phyloP scores from a whole-genome alignment of 2,888 invertebrate genomes.

The Tenthredo amoena region DNA sequence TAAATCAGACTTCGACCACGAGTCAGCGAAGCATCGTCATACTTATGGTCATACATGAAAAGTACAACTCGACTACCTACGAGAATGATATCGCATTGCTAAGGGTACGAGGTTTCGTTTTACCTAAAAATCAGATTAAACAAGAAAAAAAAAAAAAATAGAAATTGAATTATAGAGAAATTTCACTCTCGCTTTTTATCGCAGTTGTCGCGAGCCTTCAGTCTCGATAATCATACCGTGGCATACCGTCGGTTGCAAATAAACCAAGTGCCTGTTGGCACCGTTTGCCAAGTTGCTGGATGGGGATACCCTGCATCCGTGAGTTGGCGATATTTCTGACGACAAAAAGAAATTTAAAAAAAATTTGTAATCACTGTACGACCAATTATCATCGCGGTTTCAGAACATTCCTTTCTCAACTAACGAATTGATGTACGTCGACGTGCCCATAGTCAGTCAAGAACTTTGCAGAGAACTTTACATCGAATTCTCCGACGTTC shows the following conservation, averaged over 20 bases:
- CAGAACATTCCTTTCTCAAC: conserved; percentile 58
- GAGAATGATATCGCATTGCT: conserved; percentile 70
- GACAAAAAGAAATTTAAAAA: background rate
- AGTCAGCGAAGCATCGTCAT: conserved; percentile 63
- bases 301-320: conserved; percentile 70
- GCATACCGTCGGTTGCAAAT: conserved; percentile 53
- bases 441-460: conserved; percentile 65
- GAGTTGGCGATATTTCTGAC: conserved; percentile 50
- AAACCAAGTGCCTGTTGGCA: conserved; percentile 43
- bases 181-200: conserved; percentile 25
- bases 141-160: too few species aligned
- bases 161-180: background rate
- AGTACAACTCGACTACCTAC: conserved; percentile 56
- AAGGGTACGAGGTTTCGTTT: conserved; percentile 59
- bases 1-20: conserved; percentile 50
- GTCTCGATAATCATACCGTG: conserved; percentile 57
- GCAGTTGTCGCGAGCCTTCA: conserved; percentile 64
- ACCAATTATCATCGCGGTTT: background rate
- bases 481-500: conserved; percentile 58
- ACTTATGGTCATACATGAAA: conserved; percentile 60
- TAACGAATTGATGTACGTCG: conserved; percentile 68
- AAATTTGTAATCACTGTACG: background rate
- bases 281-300: conserved; percentile 67
- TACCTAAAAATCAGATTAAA: background rate
- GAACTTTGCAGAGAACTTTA: conserved; percentile 63